Conservation (phyloP, 2,113 vertebrate species). For the Trogon melanurus region DNA sequence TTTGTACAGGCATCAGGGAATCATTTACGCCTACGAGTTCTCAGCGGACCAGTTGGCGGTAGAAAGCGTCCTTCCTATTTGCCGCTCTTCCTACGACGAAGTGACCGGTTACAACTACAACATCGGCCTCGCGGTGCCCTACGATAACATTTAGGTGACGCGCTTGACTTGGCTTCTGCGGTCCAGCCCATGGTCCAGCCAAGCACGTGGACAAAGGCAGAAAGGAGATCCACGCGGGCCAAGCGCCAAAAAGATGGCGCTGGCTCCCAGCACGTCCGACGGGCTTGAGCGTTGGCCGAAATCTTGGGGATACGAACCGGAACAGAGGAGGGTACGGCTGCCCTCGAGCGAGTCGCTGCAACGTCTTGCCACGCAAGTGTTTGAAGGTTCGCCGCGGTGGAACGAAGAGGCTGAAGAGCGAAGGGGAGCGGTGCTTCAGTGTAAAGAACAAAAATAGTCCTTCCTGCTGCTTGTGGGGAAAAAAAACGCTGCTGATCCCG, state of each 20-base stretch:
- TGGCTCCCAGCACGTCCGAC: fast-evolving
- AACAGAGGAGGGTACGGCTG: background rate
- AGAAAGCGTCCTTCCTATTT: conserved; percentile 88
- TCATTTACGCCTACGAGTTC: conserved; percentile 91
- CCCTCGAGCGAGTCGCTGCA: fast-evolving
- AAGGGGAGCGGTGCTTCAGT: background rate
- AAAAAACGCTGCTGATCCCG: fast-evolving
- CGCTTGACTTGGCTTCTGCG: background rate
- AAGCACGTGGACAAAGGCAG: background rate
- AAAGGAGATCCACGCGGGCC: fast-evolving
- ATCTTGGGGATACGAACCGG: background rate
- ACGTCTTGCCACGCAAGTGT: fast-evolving
- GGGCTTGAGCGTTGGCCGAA: background rate
- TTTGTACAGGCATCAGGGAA: conserved; percentile 83
- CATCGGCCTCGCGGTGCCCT: conserved; percentile 86
- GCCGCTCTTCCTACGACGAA: conserved; percentile 82
- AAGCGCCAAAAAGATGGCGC: fast-evolving
- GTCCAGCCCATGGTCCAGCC: background rate
- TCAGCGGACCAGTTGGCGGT: conserved; percentile 79
- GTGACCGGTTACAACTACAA: conserved; percentile 86
- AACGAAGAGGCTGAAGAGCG: background rate
- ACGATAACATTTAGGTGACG: conserved; percentile 71
- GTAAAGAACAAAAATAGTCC: background rate
- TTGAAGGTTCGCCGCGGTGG: background rate
- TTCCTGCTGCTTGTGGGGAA: background rate